These are phyloP conservation scores for Coryphaenoides rupestris DNA, from an alignment of 2,113 vertebrate genomes.

Conservation along the genomic window DNA sequence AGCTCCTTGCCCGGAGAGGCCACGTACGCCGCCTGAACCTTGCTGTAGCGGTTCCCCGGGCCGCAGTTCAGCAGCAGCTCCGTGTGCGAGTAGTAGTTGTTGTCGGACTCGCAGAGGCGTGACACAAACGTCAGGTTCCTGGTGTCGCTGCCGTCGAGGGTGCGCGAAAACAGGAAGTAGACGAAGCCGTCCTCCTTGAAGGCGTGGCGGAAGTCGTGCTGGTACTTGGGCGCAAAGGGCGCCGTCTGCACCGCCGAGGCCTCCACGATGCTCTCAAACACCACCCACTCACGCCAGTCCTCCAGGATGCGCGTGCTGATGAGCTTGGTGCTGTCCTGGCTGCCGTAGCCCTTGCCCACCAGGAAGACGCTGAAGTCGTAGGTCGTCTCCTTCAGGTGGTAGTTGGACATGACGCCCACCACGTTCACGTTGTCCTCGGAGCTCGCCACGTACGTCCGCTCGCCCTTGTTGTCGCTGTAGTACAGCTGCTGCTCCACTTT, in stretches of 20 bases:
- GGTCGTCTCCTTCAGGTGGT: rapidly evolving
- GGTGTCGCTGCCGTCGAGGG: slow-evolving; percentile 70
- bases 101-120: slow-evolving; percentile 83
- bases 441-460: slow-evolving; percentile 91
- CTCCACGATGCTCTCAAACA: slow-evolving; percentile 90
- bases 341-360: slow-evolving; percentile 88
- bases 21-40: slow-evolving; percentile 79
- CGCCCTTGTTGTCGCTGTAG: slow-evolving; percentile 84
- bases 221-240: slow-evolving; percentile 72
- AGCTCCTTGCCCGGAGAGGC: slow-evolving; percentile 73
- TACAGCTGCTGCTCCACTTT: slow-evolving; percentile 78
- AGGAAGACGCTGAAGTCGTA: slow-evolving; percentile 74
- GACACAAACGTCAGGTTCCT: slow-evolving; percentile 84
- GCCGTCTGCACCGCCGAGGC: slow-evolving; percentile 77
- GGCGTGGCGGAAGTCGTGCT: slow-evolving; percentile 72
- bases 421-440: slow-evolving; percentile 83
- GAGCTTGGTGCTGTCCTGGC: slow-evolving; percentile 85
- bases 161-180: slow-evolving; percentile 91
- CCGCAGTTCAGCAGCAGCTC: slow-evolving; percentile 87
- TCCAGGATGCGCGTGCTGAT: slow-evolving; percentile 90
- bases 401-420: slow-evolving; percentile 84
- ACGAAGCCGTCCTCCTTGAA: slow-evolving; percentile 82
- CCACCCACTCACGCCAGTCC: slow-evolving; percentile 72
- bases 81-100: slow-evolving; percentile 87
- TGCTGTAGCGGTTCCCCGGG: slow-evolving; percentile 64